Evolutionary conservation across 1,140 invertebrate species (phyloP), one percentile per base, ranked within the genome.

Genomic region (Belonocnema kinseyi): DNA sequence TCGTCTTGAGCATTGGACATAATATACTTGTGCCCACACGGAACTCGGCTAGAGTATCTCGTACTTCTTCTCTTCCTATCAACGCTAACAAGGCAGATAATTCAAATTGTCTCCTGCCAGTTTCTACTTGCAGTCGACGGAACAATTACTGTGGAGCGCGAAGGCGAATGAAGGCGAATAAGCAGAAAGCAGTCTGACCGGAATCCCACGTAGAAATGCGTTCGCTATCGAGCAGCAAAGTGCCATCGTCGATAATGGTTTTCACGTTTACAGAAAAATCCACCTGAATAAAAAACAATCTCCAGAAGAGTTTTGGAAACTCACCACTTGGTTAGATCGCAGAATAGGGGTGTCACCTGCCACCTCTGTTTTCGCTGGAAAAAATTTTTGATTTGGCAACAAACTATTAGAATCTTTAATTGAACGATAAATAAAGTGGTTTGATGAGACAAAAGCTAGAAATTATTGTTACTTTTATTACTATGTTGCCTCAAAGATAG

Each of bases 71-170:
- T 66, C 77, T 75, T 78, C 81, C 84, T 81, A 85, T 81, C 78
- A 76, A 79, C 78, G 80, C 77, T 86, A 85, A 87, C 84, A 84
- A 87, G 83, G 73, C 81, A 73, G 82, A 85, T 80, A 80, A 87
- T 87, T 85, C 80, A 82, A 85, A 85, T 85, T 83, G 80, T 82
- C 80, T 74, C 72, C 72, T 80, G 78, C 74, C 78, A 77, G 72
- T 76, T 17, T 61, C 80, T 76, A 77, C 82, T 78, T 66, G 77
- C 73, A 54, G 66, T 77, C 79, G 77, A 77, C 74, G 74, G 75
- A 80, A 82, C 77, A 82, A 82, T 82, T 81, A 81, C 77, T 61
- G 74, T 76, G 73, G n/a, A 73, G 74, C 17, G 77, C 80, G 72
- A 82, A 26, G 50, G 61, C 74, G 53, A 53, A 79, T 73, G 73